A percentile compares a stretch with the other conserved stretches of the same genome.
phyloP scores from a whole-genome alignment of 1,140 invertebrate species.

The Geopemphigus sp. region DNA sequence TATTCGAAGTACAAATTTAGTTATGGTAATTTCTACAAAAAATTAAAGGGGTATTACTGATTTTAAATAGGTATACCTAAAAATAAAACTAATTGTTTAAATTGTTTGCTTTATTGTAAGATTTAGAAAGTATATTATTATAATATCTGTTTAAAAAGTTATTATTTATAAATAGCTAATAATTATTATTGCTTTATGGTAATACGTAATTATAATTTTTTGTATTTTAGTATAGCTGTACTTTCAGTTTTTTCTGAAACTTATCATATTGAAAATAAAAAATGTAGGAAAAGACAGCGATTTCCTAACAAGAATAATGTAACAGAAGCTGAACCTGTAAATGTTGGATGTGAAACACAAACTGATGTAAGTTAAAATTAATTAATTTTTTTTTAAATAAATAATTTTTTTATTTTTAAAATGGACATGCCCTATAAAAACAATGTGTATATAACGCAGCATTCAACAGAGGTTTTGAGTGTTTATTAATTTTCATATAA shows the following conservation, averaged over 20 bases:
- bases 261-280: constrained; percentile 55
- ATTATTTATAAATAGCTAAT: no score
- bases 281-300: constrained; percentile 49
- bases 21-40: no score
- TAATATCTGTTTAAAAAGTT: no score
- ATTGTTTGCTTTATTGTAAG: not conserved
- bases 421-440: no score
- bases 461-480: no score
- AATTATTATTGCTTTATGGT: no score
- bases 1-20: no score
- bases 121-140: not conserved
- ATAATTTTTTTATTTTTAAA: not conserved
- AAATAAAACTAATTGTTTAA: not conserved
- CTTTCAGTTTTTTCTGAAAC: constrained; percentile 62
- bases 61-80: no score
- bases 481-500: no score
- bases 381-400: not conserved
- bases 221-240: constrained; percentile 61
- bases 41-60: no score
- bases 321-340: constrained; percentile 22
- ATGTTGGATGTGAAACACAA: constrained; percentile 17
- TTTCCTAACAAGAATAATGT: not conserved
- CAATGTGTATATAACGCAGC: no score
- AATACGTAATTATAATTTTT: constrained; percentile 14
- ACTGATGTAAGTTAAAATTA: not conserved